Evolutionary conservation across 1,140 invertebrate genomes (phyloP).

Genomic region (Xylocopa sonorina): DNA sequence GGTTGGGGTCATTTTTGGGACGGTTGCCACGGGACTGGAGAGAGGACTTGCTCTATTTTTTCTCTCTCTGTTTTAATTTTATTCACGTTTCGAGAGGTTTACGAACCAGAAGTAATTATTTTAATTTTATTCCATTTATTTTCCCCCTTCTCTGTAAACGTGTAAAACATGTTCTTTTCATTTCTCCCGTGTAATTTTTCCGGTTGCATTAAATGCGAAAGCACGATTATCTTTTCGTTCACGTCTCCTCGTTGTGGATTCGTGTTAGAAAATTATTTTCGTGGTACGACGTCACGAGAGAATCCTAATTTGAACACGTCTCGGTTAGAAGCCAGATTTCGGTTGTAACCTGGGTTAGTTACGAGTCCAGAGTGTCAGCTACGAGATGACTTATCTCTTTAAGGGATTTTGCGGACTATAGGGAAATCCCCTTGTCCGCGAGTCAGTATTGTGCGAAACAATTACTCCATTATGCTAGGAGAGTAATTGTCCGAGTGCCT

Average conservation of each 20-base stretch:
- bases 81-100: neutral
- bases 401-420: constrained; percentile 5
- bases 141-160: too few species aligned
- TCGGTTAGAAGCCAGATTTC: too few species aligned
- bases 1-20: neutral
- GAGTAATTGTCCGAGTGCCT: constrained; percentile 7
- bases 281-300: neutral
- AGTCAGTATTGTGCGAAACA: neutral
- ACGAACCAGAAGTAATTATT: neutral
- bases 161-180: too few species aligned
- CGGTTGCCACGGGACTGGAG: too few species aligned
- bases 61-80: too few species aligned
- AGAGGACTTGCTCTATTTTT: too few species aligned
- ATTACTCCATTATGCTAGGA: neutral
- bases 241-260: too few species aligned
- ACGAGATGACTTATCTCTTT: neutral
- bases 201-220: too few species aligned
- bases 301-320: neutral
- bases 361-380: constrained; percentile 5
- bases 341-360: neutral
- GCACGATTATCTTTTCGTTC: too few species aligned
- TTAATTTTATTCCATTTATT: too few species aligned
- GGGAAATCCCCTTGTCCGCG: neutral
- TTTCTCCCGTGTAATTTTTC: too few species aligned
- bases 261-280: too few species aligned